Conservation (phyloP, 2,113 vertebrate genomes). For the Salvelinus fontinalis region DNA sequence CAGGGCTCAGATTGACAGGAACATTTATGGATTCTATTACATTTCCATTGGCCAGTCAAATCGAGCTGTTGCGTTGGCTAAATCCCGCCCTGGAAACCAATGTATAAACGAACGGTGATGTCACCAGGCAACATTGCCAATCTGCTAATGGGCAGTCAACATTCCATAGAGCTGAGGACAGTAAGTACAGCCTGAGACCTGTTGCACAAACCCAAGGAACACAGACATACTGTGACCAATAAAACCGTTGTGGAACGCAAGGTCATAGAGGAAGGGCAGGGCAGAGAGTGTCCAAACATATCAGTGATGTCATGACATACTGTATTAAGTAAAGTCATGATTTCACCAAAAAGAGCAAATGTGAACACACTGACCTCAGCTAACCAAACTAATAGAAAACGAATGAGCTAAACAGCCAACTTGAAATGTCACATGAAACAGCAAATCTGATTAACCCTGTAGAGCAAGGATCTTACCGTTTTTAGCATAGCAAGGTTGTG, state of each 20-base stretch:
- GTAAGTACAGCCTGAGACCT: background rate
- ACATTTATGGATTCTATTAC: conserved; percentile 57
- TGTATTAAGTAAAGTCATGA: background rate
- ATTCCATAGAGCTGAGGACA: conserved; percentile 67
- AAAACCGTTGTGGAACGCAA: background rate
- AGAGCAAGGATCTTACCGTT: too few species aligned
- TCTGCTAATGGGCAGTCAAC: conserved; percentile 56
- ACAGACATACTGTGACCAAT: background rate
- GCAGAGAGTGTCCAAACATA: background rate
- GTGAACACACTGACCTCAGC: background rate
- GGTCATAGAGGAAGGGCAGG: background rate
- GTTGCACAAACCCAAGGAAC: background rate
- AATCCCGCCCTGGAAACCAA: conserved; percentile 41
- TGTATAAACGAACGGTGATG: conserved; percentile 56
- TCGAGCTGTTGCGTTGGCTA: conserved; percentile 48
- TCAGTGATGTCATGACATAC: background rate
- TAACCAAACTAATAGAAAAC: background rate
- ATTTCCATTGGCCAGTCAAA: conserved; percentile 46
- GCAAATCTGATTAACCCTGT: too few species aligned
- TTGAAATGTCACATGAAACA: background rate
- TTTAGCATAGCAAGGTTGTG: background rate
- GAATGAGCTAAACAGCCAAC: background rate
- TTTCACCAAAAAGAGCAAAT: background rate
- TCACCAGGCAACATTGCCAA: conserved; percentile 60
- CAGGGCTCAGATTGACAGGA: conserved; percentile 50